Conservation (phyloP, 2,113 vertebrate genomes). For the Entomyzon cyanotis region DNA sequence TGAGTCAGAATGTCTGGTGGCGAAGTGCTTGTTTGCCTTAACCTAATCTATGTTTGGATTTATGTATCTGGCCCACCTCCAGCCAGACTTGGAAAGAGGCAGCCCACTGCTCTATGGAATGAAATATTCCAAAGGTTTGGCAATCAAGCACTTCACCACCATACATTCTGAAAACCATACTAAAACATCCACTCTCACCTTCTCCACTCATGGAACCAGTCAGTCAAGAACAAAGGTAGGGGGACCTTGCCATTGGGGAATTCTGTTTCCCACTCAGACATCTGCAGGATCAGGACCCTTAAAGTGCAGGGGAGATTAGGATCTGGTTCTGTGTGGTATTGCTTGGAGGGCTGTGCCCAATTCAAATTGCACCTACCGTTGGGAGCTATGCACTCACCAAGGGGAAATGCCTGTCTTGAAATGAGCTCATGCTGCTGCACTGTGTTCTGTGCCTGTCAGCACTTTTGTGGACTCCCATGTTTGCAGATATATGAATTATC, state of each 20-base stretch:
- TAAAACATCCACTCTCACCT: background rate
- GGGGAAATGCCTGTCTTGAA: slow-evolving; percentile 16
- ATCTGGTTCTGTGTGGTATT: slow-evolving; percentile 49
- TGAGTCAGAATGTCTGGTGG: background rate
- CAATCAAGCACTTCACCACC: background rate
- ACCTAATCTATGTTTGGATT: background rate
- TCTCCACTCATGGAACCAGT: background rate
- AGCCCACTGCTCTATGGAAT: background rate
- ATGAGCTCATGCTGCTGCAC: slow-evolving; percentile 23
- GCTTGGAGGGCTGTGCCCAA: slow-evolving; percentile 14
- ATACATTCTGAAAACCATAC: background rate
- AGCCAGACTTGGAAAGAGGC: background rate
- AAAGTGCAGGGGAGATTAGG: background rate
- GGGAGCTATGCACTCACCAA: background rate
- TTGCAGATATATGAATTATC: slow-evolving; percentile 36
- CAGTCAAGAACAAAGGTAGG: rapidly evolving
- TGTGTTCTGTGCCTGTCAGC: slow-evolving; percentile 28
- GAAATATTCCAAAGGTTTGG: background rate
- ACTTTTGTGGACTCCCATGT: background rate
- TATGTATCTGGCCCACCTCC: background rate
- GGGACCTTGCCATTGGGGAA: background rate
- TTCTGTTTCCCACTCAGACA: background rate
- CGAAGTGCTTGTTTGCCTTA: background rate
- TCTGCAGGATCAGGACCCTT: background rate
- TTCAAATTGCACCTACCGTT: background rate